Percentiles rank a stretch among this genome's conserved stretches.
Evolutionary conservation across 2,888 invertebrate genomes (phyloP).

Genomic region (Polyommatus iphigenia): DNA sequence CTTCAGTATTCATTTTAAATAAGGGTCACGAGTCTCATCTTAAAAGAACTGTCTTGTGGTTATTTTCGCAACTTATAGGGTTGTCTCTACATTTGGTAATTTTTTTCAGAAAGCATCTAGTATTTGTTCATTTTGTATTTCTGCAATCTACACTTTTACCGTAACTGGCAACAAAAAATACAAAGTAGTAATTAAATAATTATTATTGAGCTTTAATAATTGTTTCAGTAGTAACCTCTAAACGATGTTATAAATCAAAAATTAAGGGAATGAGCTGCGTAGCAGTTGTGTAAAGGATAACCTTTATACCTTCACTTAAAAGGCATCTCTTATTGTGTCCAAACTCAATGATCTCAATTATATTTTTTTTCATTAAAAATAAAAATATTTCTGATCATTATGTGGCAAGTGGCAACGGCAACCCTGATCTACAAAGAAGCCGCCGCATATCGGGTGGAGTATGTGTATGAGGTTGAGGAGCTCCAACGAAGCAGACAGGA

Average conservation of each 20-base stretch:
- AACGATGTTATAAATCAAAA: too few relatives aligned
- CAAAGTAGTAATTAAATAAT: not conserved
- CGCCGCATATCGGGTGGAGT: constrained; percentile 20
- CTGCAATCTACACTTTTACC: not conserved
- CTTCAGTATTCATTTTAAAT: constrained; percentile 30
- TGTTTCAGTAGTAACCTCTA: not conserved
- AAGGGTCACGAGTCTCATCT: constrained; percentile 27
- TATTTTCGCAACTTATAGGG: constrained; percentile 6
- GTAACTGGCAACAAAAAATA: too few relatives aligned
- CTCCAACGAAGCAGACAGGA: constrained; percentile 21
- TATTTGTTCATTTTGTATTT: too few relatives aligned
- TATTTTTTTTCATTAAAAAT: not conserved
- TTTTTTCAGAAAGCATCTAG: too few relatives aligned
- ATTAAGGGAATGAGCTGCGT: not conserved
- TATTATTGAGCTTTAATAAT: not conserved
- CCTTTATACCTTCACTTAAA: not conserved
- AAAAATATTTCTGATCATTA: not conserved
- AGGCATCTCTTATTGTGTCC: not conserved
- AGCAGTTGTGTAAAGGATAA: not conserved
- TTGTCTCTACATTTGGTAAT: not conserved
- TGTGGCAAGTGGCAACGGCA: not conserved
- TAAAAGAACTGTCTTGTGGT: constrained; percentile 24
- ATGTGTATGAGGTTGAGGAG: not conserved
- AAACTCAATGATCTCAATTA: too few relatives aligned
- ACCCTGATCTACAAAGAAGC: constrained; percentile 31